Evolutionary conservation across 2,888 invertebrate species (phyloP).

Genomic region (Stenolophus ochropezus): DNA sequence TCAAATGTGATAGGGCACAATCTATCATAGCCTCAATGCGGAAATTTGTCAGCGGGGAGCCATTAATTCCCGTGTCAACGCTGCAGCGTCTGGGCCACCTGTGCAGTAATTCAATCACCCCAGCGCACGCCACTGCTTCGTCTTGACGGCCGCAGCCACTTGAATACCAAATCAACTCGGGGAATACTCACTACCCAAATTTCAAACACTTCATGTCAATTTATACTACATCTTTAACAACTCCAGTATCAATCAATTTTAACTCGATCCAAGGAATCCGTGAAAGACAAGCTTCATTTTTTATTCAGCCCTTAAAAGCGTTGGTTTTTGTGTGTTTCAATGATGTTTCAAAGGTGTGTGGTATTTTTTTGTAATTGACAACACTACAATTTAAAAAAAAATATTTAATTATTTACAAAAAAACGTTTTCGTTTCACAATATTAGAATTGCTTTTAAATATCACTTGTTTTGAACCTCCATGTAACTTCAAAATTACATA

Average conservation of each 20-base stretch:
- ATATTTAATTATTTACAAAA: too few relatives aligned
- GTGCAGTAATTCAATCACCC: constrained; percentile 41
- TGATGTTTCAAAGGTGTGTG: too few relatives aligned
- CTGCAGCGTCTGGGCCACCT: constrained; percentile 29
- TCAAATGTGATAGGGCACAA: constrained; percentile 38
- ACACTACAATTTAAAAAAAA: too few relatives aligned
- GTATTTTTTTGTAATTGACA: too few relatives aligned
- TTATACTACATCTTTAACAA: constrained; percentile 20
- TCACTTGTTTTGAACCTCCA: too few relatives aligned
- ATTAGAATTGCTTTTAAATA: too few relatives aligned
- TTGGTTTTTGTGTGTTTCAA: too few relatives aligned
- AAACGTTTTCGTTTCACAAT: too few relatives aligned
- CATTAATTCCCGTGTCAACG: constrained; percentile 34
- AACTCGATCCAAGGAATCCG: not conserved
- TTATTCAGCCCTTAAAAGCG: too few relatives aligned
- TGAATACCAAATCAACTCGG: constrained; percentile 29
- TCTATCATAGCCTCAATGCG: constrained; percentile 30
- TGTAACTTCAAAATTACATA: too few relatives aligned
- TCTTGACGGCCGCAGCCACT: constrained; percentile 25
- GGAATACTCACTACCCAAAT: constrained; percentile 23
- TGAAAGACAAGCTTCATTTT: not conserved
- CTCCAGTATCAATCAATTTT: constrained; percentile 14
- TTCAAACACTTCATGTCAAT: constrained; percentile 15
- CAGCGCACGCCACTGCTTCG: not conserved
- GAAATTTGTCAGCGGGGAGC: constrained; percentile 43